A percentile compares a stretch with the other conserved stretches of the same genome.
phyloP scores from a whole-genome alignment of 2,888 invertebrate genomes.

The Drosophila lutescens region DNA sequence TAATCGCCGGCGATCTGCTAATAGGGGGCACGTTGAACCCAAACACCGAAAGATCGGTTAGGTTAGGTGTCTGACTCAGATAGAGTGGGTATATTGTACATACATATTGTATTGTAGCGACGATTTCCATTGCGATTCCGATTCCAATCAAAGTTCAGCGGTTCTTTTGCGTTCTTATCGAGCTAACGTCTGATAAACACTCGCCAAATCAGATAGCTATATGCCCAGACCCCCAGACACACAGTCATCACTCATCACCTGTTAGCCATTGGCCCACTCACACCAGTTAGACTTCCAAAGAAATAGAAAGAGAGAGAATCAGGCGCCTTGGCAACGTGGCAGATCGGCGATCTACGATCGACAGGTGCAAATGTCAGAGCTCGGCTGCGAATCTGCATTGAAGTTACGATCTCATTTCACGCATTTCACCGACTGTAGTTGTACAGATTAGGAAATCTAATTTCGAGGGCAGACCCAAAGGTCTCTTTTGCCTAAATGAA shows the following conservation, averaged over 20 bases:
- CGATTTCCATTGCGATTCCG: not conserved
- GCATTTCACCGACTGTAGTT: not conserved
- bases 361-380: constrained; percentile 19
- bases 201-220: not conserved
- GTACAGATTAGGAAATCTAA: no score
- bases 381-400: constrained; percentile 21
- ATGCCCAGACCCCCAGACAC: not conserved
- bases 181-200: constrained; percentile 9
- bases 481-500: no score
- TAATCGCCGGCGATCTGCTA: constrained; percentile 32
- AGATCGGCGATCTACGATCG: not conserved
- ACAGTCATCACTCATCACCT: no score
- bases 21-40: constrained; percentile 40
- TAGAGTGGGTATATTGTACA: not conserved
- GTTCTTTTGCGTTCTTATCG: constrained; percentile 11
- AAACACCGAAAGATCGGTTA: constrained; percentile 18
- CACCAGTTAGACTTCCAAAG: not conserved
- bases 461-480: no score
- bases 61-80: constrained; percentile 23
- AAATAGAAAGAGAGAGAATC: not conserved
- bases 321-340: constrained; percentile 14
- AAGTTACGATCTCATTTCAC: constrained; percentile 27
- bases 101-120: no score
- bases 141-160: constrained; percentile 15
- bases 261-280: not conserved